A percentile compares a stretch with the other conserved stretches of the same genome.
Evolutionary conservation across 2,888 invertebrate genomes (phyloP).

Genomic region (Polyommatus iphigenia): DNA sequence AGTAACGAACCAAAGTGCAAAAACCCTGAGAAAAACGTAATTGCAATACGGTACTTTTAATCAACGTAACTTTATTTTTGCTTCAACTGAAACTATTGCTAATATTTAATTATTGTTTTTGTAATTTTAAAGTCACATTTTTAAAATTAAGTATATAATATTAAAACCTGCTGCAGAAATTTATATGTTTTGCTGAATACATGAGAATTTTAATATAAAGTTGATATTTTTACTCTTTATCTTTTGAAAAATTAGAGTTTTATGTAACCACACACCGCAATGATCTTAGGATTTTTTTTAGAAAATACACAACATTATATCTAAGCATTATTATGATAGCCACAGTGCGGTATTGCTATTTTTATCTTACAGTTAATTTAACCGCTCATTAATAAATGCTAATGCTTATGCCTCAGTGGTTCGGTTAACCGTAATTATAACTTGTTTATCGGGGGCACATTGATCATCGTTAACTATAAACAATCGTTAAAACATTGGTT

Average conservation of each 20-base stretch:
- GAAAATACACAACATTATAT: background rate
- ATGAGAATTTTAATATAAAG: too few species aligned
- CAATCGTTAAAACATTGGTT: constrained; percentile 25
- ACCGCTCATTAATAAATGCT: constrained; percentile 43
- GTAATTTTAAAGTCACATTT: too few species aligned
- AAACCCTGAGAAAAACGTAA: background rate
- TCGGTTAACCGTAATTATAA: constrained; percentile 35
- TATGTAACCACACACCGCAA: background rate
- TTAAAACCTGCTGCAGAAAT: too few species aligned
- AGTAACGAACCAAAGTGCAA: background rate
- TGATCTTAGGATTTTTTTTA: background rate
- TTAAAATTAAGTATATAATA: too few species aligned
- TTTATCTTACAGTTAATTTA: constrained; percentile 42
- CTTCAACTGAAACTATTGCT: background rate
- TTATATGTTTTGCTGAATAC: too few species aligned
- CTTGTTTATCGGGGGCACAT: constrained; percentile 31
- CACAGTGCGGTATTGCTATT: constrained; percentile 36
- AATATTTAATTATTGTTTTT: too few species aligned
- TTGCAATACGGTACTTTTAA: background rate
- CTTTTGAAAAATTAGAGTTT: too few species aligned
- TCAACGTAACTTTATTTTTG: background rate
- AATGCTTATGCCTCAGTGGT: constrained; percentile 40
- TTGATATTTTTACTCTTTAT: too few species aligned
- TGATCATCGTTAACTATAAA: constrained; percentile 24
- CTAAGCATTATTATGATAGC: constrained; percentile 18